Evolutionary conservation across 2,888 invertebrate genomes (phyloP).

Genomic region (Acronicta leporina): DNA sequence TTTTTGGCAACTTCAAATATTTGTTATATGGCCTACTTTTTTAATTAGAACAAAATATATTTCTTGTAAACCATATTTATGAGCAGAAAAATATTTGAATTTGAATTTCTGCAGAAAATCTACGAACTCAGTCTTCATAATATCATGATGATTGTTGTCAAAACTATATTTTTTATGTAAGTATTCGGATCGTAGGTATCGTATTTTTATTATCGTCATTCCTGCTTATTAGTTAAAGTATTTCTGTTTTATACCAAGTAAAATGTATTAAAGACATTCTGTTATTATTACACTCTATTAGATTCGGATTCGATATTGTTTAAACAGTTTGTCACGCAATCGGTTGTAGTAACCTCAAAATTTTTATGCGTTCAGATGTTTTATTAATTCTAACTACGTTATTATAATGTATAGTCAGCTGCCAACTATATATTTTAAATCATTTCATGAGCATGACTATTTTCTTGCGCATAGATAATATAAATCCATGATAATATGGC

Average conservation of each 20-base stretch:
- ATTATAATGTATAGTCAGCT: slow-evolving; percentile 24
- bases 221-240: no score
- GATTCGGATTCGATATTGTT: slow-evolving; percentile 28
- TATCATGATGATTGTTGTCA: no score
- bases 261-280: background rate
- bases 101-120: no score
- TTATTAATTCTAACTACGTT: slow-evolving; percentile 15
- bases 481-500: background rate
- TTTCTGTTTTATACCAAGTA: background rate
- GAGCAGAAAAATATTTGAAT: no score
- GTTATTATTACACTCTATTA: slow-evolving; percentile 20
- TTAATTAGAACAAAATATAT: no score
- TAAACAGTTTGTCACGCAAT: slow-evolving; percentile 34
- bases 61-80: no score
- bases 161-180: no score
- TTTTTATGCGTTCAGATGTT: slow-evolving; percentile 29
- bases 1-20: no score
- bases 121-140: no score
- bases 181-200: no score
- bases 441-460: slow-evolving; percentile 23
- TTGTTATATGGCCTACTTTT: no score
- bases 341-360: slow-evolving; percentile 32
- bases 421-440: slow-evolving; percentile 13
- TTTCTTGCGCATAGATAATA: slow-evolving; percentile 4
- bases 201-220: no score